These are phyloP conservation scores for Deroplatys truncata DNA, from an alignment of 2,888 invertebrate genomes.

Conservation along the genomic window DNA sequence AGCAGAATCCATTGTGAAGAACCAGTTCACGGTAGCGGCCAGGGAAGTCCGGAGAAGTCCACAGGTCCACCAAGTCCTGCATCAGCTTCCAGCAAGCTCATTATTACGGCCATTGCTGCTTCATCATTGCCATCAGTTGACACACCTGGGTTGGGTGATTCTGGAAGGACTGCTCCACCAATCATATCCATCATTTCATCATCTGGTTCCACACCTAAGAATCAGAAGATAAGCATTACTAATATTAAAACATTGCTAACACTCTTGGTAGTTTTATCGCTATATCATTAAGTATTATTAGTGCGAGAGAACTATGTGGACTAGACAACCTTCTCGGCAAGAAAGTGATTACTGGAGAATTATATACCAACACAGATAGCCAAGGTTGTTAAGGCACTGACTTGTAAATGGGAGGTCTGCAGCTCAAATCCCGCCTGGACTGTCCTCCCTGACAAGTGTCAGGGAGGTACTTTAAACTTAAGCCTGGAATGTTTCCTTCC, in stretches of 20 bases:
- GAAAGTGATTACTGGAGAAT: too few species aligned
- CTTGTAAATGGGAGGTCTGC: too few species aligned
- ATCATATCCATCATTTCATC: conserved; percentile 59
- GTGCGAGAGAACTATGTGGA: too few species aligned
- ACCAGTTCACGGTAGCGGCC: conserved; percentile 68
- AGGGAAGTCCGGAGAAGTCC: conserved; percentile 80
- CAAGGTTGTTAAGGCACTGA: too few species aligned
- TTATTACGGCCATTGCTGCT: conserved; percentile 88
- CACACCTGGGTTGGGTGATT: conserved; percentile 45
- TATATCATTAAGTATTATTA: too few species aligned
- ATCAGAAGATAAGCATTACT: not conserved
- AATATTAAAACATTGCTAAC: not conserved
- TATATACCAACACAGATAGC: not conserved
- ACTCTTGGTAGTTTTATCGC: not conserved
- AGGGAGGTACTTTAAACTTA: not conserved
- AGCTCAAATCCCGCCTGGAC: not conserved
- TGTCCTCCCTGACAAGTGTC: not conserved
- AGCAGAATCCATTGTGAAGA: too few species aligned
- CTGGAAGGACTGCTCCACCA: conserved; percentile 45
- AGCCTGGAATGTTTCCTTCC: too few species aligned
- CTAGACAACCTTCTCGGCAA: too few species aligned
- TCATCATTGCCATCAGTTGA: conserved; percentile 76
- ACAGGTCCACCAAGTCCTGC: conserved; percentile 84
- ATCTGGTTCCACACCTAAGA: conserved; percentile 37
- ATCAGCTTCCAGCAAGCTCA: conserved; percentile 85